Evolutionary conservation across 2,797 vertebrate species (phyloP), one percentile per base, ranked within the genome.

Genomic region (Mus spretus): DNA sequence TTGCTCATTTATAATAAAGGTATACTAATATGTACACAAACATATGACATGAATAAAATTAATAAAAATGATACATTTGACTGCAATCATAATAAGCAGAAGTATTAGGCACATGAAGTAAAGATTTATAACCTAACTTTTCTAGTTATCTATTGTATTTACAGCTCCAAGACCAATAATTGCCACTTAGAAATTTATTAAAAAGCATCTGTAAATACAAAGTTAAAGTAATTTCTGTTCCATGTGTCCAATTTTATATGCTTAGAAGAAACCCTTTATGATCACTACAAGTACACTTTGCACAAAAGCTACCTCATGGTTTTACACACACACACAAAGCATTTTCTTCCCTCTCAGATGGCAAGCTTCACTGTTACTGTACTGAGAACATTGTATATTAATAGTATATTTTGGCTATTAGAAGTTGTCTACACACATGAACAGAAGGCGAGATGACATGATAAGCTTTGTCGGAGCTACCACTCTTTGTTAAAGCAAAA

Each of bases 401-500:
- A 90, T 40, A 53, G 92, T 70, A 57, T 53, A 96, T 79, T 92
- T 94, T 93, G 97, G 88, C 78, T 89, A 92, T 80, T 88, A 95
- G 90, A 96, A 98, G 91, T 84, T 96, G 80, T 90, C 59, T 75
- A 96, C 93, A 97, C n/a, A 3, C 79, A 84, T 0, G 0, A 94
- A 91, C 92, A 98, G 91, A 87, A 94, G 93, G 53, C 90, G 97
- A 94, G 94, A 97, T 17, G 67, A 80, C 90, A 96, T 11, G 87
- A 63, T 40, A 86, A 93, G 94, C 79, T 75, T 12, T 93, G 90
- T 75, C 53, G 83, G 93, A 96, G 44, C 91, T 59, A 72, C 85
- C 24, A 95, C 85, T 97, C 97, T 98, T 98, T 97, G 97, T 97
- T 97, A 98, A 96, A 95, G 95, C 96, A 96, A 89, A 91, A 94